Evolutionary conservation across 2,113 vertebrate genomes (phyloP).

Genomic region (Myxocyprinus asiaticus): DNA sequence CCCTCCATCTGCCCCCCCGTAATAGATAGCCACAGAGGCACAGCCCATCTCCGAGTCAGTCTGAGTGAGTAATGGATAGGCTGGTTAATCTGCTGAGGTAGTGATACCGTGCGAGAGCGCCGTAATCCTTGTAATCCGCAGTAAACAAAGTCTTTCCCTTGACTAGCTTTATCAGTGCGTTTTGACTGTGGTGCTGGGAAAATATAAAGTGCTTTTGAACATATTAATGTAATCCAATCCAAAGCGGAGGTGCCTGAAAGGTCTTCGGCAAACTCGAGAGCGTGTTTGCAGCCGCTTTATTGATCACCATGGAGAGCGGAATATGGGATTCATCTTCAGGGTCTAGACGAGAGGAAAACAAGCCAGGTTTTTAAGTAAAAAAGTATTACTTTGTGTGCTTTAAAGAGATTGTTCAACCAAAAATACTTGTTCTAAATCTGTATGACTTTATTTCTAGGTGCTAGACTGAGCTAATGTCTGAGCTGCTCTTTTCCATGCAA

Average conservation of each 20-base stretch:
- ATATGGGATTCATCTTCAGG: conserved; percentile 8
- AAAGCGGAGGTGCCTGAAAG: conserved; percentile 18
- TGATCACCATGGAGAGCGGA: conserved; percentile 30
- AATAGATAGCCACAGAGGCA: conserved; percentile 27
- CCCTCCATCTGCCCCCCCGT: conserved; percentile 6
- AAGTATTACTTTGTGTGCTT: not conserved
- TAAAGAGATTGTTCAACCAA: not conserved
- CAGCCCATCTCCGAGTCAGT: conserved; percentile 13
- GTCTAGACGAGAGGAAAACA: not conserved
- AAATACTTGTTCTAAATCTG: no score
- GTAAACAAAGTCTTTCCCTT: conserved; percentile 40
- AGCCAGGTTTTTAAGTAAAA: not conserved
- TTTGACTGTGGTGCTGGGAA: not conserved
- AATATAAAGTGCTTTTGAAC: conserved; percentile 49
- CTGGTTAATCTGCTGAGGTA: conserved; percentile 48
- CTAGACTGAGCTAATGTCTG: no score
- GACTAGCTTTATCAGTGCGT: conserved; percentile 18
- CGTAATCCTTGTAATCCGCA: conserved; percentile 44
- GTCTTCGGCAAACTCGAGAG: conserved; percentile 22
- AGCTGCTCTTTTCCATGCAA: no score
- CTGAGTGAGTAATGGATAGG: conserved; percentile 18
- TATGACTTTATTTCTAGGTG: no score
- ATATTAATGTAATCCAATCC: conserved; percentile 56
- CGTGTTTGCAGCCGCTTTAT: conserved; percentile 28
- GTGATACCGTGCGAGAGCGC: conserved; percentile 21